Conservation (phyloP, 2,113 vertebrate species). For the Anoplopoma fimbria region DNA sequence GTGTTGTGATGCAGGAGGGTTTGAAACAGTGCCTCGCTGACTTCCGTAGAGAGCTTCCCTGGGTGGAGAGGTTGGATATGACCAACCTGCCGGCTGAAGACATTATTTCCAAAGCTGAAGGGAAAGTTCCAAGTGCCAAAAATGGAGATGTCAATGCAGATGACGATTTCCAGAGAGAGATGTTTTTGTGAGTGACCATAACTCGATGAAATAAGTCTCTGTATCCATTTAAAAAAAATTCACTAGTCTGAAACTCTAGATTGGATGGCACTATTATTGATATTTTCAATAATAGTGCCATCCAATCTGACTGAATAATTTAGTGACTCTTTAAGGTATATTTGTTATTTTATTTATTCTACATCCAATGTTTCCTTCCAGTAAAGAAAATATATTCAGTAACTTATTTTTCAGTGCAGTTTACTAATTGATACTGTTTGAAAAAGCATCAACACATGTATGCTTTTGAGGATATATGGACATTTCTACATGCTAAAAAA, state of each 20-base stretch:
- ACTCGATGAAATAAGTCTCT: too few relatives aligned
- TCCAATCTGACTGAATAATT: neutral
- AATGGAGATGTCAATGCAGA: slow-evolving; percentile 83
- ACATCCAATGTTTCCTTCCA: neutral
- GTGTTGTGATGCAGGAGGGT: slow-evolving; percentile 82
- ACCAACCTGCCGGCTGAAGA: slow-evolving; percentile 83
- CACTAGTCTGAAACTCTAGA: neutral
- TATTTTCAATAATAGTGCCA: neutral
- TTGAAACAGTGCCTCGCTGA: slow-evolving; percentile 89
- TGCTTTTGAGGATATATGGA: neutral
- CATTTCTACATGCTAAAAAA: neutral
- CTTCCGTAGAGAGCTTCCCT: slow-evolving; percentile 87
- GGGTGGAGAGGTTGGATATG: slow-evolving; percentile 94
- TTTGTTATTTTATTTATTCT: neutral
- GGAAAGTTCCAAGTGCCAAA: slow-evolving; percentile 33
- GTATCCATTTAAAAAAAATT: too few relatives aligned
- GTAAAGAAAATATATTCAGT: too few relatives aligned
- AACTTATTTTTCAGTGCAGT: neutral
- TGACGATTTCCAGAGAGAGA: slow-evolving; percentile 96
- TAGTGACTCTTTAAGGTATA: neutral
- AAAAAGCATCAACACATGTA: neutral
- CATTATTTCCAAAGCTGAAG: slow-evolving; percentile 56
- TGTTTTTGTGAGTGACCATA: slow-evolving; percentile 91
- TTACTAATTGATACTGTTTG: neutral
- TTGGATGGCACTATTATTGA: neutral